Evolutionary conservation across 2,113 vertebrate species (phyloP).

Genomic region (Zosterops lateralis): DNA sequence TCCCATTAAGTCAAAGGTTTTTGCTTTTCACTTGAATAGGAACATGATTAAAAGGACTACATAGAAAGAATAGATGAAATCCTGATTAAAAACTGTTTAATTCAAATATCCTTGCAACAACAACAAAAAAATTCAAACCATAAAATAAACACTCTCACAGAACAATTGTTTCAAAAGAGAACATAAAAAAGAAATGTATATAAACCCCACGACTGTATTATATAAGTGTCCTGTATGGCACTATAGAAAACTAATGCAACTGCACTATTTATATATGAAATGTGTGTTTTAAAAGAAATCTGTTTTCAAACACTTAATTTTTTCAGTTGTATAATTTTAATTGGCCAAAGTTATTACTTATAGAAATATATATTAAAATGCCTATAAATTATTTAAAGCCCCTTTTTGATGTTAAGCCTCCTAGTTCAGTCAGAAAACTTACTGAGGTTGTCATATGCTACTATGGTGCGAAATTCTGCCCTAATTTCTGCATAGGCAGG

Average conservation of each 20-base stretch:
- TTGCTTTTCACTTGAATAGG: neutral
- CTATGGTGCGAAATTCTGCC: slow-evolving; percentile 7
- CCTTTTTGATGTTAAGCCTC: neutral
- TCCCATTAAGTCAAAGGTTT: slow-evolving; percentile 41
- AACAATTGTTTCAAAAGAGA: slow-evolving; percentile 12
- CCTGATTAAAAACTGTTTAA: slow-evolving; percentile 26
- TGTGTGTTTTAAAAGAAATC: neutral
- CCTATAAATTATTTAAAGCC: neutral
- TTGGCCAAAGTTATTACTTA: neutral
- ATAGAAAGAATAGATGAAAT: slow-evolving; percentile 1
- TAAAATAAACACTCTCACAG: neutral
- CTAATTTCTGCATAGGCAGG: neutral
- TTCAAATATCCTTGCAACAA: slow-evolving; percentile 16
- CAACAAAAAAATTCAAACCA: neutral
- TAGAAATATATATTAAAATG: neutral
- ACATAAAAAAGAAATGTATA: neutral
- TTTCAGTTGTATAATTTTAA: slow-evolving; percentile 29
- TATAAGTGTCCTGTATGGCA: neutral
- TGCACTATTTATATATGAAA: slow-evolving; percentile 1
- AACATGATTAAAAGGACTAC: slow-evolving; percentile 16
- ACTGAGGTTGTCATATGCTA: neutral
- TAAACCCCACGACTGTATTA: neutral
- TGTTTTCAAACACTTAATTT: slow-evolving; percentile 15
- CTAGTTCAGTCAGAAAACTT: neutral
- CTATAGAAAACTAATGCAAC: neutral